phyloP scores from a whole-genome alignment of 2,797 vertebrate genomes.

The Momotus momota region DNA sequence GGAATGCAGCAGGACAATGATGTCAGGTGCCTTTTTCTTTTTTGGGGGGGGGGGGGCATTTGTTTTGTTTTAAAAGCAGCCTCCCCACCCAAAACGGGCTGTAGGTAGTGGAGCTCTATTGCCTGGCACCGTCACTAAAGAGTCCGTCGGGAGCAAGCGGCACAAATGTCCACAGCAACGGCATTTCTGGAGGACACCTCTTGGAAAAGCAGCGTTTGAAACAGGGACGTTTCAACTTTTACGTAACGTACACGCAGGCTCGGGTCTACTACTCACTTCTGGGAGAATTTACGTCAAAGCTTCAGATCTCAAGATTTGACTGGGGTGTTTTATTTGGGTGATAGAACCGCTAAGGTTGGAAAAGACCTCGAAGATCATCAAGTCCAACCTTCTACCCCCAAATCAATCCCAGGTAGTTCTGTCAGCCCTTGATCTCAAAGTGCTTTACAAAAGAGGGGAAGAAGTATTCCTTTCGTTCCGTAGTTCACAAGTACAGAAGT shows the following conservation, averaged over 20 bases:
- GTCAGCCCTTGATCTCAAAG: conserved; percentile 49
- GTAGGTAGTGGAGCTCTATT: conserved; percentile 19
- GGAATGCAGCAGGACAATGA: neutral
- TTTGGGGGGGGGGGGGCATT: neutral
- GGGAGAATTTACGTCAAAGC: neutral
- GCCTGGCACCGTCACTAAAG: neutral
- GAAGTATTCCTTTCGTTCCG: neutral
- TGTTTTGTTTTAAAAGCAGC: neutral
- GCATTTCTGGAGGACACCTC: neutral
- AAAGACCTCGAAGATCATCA: too few species aligned
- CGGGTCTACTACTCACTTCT: neutral
- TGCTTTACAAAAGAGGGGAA: conserved; percentile 63
- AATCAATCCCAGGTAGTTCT: accelerated
- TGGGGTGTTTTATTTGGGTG: neutral
- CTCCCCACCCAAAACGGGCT: conserved; percentile 66
- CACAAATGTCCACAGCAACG: neutral
- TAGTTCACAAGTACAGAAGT: neutral
- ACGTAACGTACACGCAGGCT: neutral
- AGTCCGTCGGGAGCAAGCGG: neutral
- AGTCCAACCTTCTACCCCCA: too few species aligned
- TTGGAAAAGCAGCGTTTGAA: neutral
- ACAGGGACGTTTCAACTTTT: neutral
- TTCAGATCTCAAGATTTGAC: neutral
- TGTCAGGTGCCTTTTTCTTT: neutral
- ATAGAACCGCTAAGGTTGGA: too few species aligned